Evolutionary conservation across 2,797 vertebrate species (phyloP).

Genomic region (Oophaga sylvatica): DNA sequence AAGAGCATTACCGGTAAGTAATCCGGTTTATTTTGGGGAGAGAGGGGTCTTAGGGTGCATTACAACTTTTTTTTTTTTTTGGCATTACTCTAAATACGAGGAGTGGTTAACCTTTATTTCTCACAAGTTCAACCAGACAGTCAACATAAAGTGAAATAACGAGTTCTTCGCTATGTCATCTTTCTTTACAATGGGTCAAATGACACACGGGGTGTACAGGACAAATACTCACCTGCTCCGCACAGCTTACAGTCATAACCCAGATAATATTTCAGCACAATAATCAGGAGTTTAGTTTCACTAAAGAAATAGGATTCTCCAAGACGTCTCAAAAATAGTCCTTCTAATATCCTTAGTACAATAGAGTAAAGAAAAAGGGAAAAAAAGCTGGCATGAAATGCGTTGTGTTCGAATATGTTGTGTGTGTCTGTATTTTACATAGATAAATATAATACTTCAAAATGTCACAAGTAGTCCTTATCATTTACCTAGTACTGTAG

Average conservation of each 20-base stretch:
- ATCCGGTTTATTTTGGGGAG: too few species aligned
- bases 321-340: not conserved
- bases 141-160: constrained; percentile 45
- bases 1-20: too few species aligned
- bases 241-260: constrained; percentile 10
- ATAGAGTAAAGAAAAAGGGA: not conserved
- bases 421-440: not conserved
- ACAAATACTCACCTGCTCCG: not conserved
- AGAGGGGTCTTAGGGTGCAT: not conserved
- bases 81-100: not conserved
- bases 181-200: constrained; percentile 26
- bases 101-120: constrained; percentile 2
- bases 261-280: not conserved
- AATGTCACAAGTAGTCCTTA: not conserved
- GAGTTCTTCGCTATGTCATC: constrained; percentile 18
- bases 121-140: constrained; percentile 45
- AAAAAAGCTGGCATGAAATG: not conserved
- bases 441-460: not conserved
- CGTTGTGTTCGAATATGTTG: not conserved
- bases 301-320: not conserved
- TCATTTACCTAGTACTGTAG: not conserved
- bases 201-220: not conserved
- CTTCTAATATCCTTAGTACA: not conserved
- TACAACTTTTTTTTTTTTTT: not conserved
- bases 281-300: not conserved